Evolutionary conservation across 2,797 vertebrate genomes (phyloP).

Genomic region (Zenarchopterus dispar): DNA sequence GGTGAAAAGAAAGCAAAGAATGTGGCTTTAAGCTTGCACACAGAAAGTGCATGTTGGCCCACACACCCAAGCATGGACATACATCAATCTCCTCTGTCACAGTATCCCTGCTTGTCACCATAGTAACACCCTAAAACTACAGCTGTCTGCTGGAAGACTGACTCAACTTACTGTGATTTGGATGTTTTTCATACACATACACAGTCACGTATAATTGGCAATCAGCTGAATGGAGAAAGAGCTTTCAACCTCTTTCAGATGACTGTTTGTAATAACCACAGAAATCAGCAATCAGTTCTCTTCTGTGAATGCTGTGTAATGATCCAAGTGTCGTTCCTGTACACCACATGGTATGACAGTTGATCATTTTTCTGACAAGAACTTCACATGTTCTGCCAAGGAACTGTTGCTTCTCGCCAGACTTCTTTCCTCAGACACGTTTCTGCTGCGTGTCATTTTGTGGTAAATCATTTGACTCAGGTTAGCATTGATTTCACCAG

Average conservation of each 20-base stretch:
- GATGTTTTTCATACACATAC: conserved; percentile 18
- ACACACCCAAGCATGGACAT: conserved; percentile 22
- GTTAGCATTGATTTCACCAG: conserved; percentile 63
- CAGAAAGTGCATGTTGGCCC: conserved; percentile 25
- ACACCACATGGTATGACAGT: conserved; percentile 1
- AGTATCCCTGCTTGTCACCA: conserved; percentile 70
- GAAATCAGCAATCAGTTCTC: conserved; percentile 12
- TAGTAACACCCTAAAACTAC: conserved; percentile 77
- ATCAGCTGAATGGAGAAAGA: conserved; percentile 26
- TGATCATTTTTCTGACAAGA: neutral
- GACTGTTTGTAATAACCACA: conserved; percentile 14
- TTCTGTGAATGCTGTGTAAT: conserved; percentile 21
- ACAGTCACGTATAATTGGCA: conserved; percentile 9
- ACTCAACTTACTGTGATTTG: conserved; percentile 51
- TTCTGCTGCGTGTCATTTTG: conserved; percentile 51
- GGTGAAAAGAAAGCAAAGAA: conserved; percentile 10
- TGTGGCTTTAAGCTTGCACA: conserved; percentile 51
- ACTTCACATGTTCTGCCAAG: neutral
- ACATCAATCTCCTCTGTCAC: conserved; percentile 65
- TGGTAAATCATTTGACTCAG: conserved; percentile 44
- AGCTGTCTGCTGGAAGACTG: conserved; percentile 61
- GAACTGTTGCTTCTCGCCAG: neutral
- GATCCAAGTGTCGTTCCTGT: conserved; percentile 22
- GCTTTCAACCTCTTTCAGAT: conserved; percentile 19
- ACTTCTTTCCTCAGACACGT: conserved; percentile 28